These are phyloP conservation scores for Arvicanthis niloticus DNA, from an alignment of 2,113 vertebrate species.

Conservation along the genomic window DNA sequence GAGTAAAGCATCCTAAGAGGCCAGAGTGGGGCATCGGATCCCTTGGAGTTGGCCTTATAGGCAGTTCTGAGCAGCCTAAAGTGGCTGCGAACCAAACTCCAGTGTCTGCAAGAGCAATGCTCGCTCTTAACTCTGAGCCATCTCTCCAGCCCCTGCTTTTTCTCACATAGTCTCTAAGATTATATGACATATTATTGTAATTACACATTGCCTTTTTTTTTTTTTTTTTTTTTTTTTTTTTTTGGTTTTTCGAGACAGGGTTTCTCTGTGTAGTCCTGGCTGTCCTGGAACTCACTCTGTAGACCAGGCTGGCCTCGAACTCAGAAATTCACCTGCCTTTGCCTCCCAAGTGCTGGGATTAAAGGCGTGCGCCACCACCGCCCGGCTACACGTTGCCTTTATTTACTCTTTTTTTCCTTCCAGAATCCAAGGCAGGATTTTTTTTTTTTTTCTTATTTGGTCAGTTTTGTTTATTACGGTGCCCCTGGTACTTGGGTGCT, in stretches of 20 bases:
- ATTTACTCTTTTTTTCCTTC: not conserved
- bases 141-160: not conserved
- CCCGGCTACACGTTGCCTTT: not conserved
- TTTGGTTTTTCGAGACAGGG: no score
- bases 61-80: not conserved
- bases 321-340: no score
- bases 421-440: not conserved
- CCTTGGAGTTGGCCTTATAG: not conserved
- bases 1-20: not conserved
- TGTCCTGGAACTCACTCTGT: no score
- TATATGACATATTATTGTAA: not conserved
- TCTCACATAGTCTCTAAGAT: not conserved
- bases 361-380: no score
- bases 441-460: not conserved
- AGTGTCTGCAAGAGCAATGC: not conserved
- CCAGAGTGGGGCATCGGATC: not conserved
- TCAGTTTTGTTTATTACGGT: not conserved
- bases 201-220: not conserved
- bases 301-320: no score
- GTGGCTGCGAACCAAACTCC: not conserved
- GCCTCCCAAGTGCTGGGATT: no score
- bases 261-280: no score
- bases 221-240: not conserved
- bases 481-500: not conserved
- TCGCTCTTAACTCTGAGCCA: not conserved